Percentiles rank a stretch among this genome's conserved stretches.
Evolutionary conservation across 2,888 invertebrate species (phyloP).

Genomic region (Aricia artaxerxes): DNA sequence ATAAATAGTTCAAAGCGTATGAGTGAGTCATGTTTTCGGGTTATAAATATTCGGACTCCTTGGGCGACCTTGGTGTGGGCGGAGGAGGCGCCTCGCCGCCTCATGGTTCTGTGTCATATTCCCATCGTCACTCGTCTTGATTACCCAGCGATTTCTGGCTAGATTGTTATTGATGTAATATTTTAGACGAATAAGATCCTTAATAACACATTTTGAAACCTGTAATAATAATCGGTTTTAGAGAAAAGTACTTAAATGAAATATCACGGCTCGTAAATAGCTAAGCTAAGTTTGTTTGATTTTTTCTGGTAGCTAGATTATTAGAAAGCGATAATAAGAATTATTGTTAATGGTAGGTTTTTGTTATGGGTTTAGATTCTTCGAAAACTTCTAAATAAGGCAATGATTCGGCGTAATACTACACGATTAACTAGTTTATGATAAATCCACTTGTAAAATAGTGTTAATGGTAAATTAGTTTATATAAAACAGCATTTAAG

Average conservation of each 20-base stretch:
- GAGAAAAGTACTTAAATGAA: too few relatives aligned
- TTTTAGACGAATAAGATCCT: not conserved
- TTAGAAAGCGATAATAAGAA: not conserved
- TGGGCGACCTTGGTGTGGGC: constrained; percentile 62
- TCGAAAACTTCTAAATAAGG: not conserved
- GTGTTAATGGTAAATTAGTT: not conserved
- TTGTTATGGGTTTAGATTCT: not conserved
- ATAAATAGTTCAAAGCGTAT: constrained; percentile 18
- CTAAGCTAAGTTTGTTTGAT: too few relatives aligned
- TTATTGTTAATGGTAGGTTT: not conserved
- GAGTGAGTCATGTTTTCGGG: constrained; percentile 35
- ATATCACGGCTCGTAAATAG: too few relatives aligned
- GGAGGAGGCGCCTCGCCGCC: constrained; percentile 48
- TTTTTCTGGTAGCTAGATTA: too few relatives aligned
- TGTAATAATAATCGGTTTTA: too few relatives aligned
- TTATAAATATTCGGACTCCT: constrained; percentile 49
- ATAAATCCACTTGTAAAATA: not conserved
- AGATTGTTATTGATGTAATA: not conserved
- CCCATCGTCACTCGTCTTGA: not conserved
- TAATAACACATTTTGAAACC: not conserved
- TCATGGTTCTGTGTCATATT: not conserved
- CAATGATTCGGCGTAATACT: not conserved
- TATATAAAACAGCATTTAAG: too few relatives aligned
- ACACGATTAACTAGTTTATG: not conserved
- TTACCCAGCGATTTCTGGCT: not conserved